Conservation (phyloP, 1,140 invertebrate species). For the Caenorhabditis latens region DNA sequence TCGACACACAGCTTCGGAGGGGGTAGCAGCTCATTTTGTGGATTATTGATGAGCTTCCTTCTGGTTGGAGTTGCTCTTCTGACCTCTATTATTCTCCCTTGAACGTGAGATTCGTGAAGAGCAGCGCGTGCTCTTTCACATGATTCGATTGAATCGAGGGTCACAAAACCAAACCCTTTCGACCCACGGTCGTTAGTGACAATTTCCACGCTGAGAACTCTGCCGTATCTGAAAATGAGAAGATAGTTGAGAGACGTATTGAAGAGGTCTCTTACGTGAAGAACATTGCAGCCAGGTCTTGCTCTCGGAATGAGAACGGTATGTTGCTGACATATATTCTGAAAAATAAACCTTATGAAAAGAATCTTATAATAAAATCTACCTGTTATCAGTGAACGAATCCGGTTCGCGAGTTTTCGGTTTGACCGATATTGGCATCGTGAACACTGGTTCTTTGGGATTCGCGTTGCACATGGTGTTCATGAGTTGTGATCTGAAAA, state of each 20-base stretch:
- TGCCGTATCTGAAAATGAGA: conserved; percentile 52
- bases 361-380: not conserved
- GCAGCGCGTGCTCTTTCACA: conserved; percentile 50
- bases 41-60: conserved; percentile 43
- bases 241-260: not conserved
- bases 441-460: conserved; percentile 10
- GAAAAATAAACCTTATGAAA: not conserved
- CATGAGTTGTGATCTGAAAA: conserved; percentile 19
- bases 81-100: conserved; percentile 60
- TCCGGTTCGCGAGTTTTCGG: conserved; percentile 55
- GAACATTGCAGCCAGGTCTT: conserved; percentile 47
- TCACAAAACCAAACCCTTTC: conserved; percentile 62
- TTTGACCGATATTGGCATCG: conserved; percentile 50
- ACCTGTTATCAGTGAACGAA: conserved; percentile 56
- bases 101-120: conserved; percentile 54
- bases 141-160: conserved; percentile 51
- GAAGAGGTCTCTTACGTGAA: not conserved
- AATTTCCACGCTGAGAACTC: conserved; percentile 47
- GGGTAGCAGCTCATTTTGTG: conserved; percentile 15
- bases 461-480: not conserved
- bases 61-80: conserved; percentile 44
- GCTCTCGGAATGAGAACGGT: conserved; percentile 52
- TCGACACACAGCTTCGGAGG: conserved; percentile 32
- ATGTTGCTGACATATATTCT: conserved; percentile 60
- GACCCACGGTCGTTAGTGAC: conserved; percentile 58